Conservation (phyloP, 2,888 invertebrate genomes). For the Thymelicus acteon region DNA sequence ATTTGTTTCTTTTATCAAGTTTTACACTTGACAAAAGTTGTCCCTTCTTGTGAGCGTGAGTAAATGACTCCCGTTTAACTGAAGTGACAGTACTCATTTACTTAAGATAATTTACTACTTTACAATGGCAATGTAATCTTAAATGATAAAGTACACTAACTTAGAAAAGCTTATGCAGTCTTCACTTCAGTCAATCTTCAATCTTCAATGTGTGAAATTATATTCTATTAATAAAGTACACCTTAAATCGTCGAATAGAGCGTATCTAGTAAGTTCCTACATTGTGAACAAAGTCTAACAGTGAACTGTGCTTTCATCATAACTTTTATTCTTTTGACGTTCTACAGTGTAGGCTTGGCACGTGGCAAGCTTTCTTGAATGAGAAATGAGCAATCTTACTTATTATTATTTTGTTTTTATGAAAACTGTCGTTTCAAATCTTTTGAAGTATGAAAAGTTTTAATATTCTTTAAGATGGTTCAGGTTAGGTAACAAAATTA, state of each 20-base stretch:
- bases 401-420: constrained; percentile 16
- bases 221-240: not conserved
- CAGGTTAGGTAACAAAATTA: too few species aligned
- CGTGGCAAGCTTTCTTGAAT: constrained; percentile 25
- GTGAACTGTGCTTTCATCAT: constrained; percentile 30
- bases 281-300: constrained; percentile 33
- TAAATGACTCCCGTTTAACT: too few species aligned
- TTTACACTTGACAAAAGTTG: not conserved
- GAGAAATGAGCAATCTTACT: constrained; percentile 15
- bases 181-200: too few species aligned
- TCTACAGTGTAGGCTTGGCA: constrained; percentile 19
- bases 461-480: too few species aligned
- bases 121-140: too few species aligned
- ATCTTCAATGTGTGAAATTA: too few species aligned
- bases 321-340: constrained; percentile 29
- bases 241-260: constrained; percentile 2
- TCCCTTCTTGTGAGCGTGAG: too few species aligned
- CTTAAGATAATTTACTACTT: too few species aligned
- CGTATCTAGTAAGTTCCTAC: constrained; percentile 14
- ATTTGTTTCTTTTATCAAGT: not conserved
- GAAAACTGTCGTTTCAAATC: constrained; percentile 2
- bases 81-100: too few species aligned
- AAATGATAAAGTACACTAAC: too few species aligned
- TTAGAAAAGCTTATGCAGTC: too few species aligned
- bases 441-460: not conserved